These are phyloP conservation scores for Asarcornis scutulata DNA, from an alignment of 2,113 vertebrate species.

Conservation along the genomic window DNA sequence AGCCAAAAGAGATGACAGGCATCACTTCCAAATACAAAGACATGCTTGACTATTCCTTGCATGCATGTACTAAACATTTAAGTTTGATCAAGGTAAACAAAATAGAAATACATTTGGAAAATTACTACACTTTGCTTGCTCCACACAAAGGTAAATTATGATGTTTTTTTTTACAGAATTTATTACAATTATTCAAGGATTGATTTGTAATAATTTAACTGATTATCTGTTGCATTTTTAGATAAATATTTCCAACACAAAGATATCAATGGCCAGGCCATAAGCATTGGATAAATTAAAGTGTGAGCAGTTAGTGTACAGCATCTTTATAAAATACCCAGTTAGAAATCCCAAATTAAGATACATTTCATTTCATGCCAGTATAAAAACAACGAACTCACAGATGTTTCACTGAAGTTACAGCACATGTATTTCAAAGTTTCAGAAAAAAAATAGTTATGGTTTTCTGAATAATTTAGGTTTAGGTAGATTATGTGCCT, in stretches of 20 bases:
- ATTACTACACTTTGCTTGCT: neutral
- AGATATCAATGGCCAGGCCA: neutral
- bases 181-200: neutral
- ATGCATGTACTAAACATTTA: neutral
- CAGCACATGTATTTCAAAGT: neutral
- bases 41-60: neutral
- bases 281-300: neutral
- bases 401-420: neutral
- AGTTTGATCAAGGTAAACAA: neutral
- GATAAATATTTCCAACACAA: neutral
- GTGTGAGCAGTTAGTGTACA: neutral
- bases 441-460: neutral
- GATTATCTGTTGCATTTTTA: neutral
- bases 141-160: neutral
- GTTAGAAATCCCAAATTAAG: neutral
- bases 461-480: constrained; percentile 29
- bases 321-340: neutral
- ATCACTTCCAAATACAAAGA: neutral
- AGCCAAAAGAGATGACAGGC: neutral
- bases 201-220: neutral
- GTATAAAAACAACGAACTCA: neutral
- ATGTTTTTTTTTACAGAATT: neutral
- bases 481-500: neutral
- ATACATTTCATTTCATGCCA: neutral
- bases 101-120: neutral